A percentile compares a stretch with the other conserved stretches of the same genome.
These are phyloP conservation scores for Tinamus guttatus DNA, from an alignment of 2,113 vertebrate genomes.

Conservation along the genomic window DNA sequence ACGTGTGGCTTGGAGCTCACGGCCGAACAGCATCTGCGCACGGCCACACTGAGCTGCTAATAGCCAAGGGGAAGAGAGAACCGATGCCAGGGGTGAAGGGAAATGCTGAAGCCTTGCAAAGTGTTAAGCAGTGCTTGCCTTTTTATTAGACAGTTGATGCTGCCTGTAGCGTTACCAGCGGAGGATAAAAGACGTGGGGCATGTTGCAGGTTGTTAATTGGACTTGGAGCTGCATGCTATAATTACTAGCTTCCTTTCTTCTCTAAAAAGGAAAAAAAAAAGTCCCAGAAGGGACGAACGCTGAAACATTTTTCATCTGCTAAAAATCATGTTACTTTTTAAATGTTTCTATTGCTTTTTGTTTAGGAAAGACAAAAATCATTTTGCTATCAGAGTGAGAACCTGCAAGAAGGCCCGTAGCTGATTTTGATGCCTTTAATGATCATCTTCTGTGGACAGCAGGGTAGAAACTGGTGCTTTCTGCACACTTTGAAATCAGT, in stretches of 20 bases:
- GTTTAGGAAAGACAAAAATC: background rate
- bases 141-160: slow-evolving; percentile 70
- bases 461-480: background rate
- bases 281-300: slow-evolving; percentile 34
- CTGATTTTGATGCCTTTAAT: background rate
- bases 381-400: background rate
- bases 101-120: slow-evolving; percentile 43
- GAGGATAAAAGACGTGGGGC: slow-evolving; percentile 69
- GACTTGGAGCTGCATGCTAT: slow-evolving; percentile 52
- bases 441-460: background rate
- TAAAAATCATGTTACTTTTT: background rate
- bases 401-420: background rate
- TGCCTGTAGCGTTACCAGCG: slow-evolving; percentile 55
- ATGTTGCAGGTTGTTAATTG: slow-evolving; percentile 69
- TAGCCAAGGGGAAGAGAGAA: slow-evolving; percentile 35
- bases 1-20: slow-evolving; percentile 41
- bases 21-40: slow-evolving; percentile 55
- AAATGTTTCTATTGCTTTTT: slow-evolving; percentile 2
- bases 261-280: slow-evolving; percentile 36
- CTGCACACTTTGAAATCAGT: background rate
- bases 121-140: slow-evolving; percentile 60
- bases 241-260: slow-evolving; percentile 65
- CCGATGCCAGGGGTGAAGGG: slow-evolving; percentile 45
- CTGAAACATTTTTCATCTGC: slow-evolving; percentile 30
- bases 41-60: slow-evolving; percentile 68